Evolutionary conservation across 2,113 vertebrate genomes (phyloP).

Genomic region (Tinamus guttatus): DNA sequence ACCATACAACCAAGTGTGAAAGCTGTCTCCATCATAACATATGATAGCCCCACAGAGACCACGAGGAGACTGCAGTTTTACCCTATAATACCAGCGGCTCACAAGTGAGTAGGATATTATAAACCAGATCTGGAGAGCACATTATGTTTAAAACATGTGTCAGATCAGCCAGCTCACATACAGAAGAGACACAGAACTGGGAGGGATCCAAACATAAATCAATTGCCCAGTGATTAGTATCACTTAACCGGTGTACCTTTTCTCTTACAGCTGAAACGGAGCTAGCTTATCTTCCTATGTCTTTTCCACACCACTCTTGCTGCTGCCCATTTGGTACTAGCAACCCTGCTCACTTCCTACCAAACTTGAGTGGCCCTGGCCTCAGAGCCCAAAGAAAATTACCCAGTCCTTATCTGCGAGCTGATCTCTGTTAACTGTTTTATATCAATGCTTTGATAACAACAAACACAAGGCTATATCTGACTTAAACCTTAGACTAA

Average conservation of each 20-base stretch:
- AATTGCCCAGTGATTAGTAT: not conserved
- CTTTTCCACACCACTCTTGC: not conserved
- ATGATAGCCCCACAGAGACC: not conserved
- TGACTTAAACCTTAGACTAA: not conserved
- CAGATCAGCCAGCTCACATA: not conserved
- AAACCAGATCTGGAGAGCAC: not conserved
- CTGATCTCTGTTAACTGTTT: accelerated
- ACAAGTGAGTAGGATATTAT: not conserved
- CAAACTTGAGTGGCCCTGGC: not conserved
- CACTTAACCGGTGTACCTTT: not conserved
- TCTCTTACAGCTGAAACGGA: not conserved
- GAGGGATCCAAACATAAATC: not conserved
- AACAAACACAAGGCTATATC: not conserved
- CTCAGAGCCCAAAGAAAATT: not conserved
- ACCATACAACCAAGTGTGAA: not conserved
- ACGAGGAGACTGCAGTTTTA: not conserved
- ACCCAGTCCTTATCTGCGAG: not conserved
- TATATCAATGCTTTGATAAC: not conserved
- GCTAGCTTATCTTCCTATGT: not conserved
- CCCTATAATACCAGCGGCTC: not conserved
- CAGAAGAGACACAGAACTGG: not conserved
- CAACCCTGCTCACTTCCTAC: not conserved
- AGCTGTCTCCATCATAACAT: not conserved
- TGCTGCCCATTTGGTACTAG: not conserved
- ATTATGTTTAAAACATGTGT: not conserved